Percentiles rank a stretch among this genome's conserved stretches.
Conservation (phyloP, 2,113 vertebrate genomes). For the Cisticola juncidis region DNA sequence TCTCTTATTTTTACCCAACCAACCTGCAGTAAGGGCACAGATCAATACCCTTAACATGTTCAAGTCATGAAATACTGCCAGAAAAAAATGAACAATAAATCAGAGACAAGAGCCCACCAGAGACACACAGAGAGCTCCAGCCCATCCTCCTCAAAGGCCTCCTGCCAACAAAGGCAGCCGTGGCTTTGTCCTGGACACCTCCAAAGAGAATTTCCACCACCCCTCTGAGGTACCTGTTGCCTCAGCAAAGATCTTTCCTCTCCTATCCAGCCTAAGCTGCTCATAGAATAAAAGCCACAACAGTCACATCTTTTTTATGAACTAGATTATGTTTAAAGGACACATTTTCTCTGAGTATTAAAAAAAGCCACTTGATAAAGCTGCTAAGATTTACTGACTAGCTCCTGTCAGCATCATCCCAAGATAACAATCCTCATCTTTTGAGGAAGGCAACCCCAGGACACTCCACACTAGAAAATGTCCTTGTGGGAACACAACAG, state of each 20-base stretch:
- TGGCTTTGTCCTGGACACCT: background rate
- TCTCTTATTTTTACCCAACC: background rate
- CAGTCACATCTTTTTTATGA: background rate
- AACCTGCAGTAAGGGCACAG: background rate
- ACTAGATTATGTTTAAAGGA: background rate
- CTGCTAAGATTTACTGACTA: background rate
- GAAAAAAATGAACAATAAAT: background rate
- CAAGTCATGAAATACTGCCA: background rate
- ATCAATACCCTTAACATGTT: background rate
- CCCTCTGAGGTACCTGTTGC: background rate
- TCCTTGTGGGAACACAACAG: background rate
- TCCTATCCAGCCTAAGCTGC: background rate
- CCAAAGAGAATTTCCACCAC: background rate
- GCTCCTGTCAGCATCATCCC: background rate
- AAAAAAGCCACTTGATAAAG: background rate
- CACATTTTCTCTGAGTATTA: background rate
- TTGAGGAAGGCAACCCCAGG: background rate
- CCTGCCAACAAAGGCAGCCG: background rate
- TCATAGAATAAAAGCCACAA: background rate
- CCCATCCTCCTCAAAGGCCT: background rate
- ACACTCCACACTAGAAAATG: background rate
- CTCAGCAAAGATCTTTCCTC: background rate
- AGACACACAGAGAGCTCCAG: background rate
- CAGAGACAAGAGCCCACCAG: background rate
- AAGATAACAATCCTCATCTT: background rate